Evolutionary conservation across 2,113 vertebrate genomes (phyloP).

Genomic region (Pycnonotus jocosus): DNA sequence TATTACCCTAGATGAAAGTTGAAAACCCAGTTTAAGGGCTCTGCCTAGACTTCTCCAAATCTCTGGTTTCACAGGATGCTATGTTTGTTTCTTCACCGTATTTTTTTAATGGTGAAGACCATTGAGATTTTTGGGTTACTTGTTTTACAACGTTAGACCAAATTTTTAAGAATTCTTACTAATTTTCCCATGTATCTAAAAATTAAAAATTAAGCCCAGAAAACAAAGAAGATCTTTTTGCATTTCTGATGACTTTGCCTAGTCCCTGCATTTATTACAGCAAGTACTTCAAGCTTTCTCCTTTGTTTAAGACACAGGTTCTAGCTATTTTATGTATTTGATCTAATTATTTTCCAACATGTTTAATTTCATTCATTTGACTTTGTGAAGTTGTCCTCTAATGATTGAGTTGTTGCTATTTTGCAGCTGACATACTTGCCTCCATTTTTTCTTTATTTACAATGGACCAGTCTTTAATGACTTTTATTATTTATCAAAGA

Average conservation of each 20-base stretch:
- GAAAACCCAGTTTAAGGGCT: not conserved
- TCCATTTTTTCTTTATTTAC: not conserved
- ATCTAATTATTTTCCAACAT: not conserved
- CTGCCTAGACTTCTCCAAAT: not conserved
- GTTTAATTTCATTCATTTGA: not conserved
- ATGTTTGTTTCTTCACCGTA: not conserved
- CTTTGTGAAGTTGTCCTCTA: not conserved
- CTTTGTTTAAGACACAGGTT: not conserved
- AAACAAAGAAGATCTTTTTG: not conserved
- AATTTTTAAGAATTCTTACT: not conserved
- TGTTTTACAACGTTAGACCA: not conserved
- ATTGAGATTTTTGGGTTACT: not conserved
- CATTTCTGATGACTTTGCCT: not conserved
- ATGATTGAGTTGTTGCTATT: not conserved
- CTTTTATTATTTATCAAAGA: not conserved
- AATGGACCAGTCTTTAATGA: not conserved
- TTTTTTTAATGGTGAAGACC: not conserved
- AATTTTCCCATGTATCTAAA: not conserved
- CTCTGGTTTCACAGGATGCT: not conserved
- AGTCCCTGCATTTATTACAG: not conserved
- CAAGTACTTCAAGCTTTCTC: not conserved
- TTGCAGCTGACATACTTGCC: not conserved
- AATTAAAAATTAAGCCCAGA: not conserved
- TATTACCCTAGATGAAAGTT: not conserved
- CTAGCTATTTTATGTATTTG: not conserved